Percentiles rank a stretch among this genome's conserved stretches.
These are phyloP conservation scores for Exaiptasia diaphana DNA, from an alignment of 64 coral and sea anemone genomes.

Conservation along the genomic window DNA sequence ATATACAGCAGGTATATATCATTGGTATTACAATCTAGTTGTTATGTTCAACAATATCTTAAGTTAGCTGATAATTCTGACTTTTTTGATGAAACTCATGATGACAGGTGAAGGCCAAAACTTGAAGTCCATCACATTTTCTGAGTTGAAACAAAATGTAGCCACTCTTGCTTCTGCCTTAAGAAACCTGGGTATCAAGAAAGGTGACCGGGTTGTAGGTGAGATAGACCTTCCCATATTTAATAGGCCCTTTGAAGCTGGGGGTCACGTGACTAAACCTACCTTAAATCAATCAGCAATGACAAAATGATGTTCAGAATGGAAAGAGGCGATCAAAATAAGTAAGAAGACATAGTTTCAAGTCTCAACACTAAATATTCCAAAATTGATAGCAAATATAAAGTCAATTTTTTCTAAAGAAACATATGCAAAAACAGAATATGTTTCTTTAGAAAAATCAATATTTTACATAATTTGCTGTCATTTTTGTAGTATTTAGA, in stretches of 20 bases:
- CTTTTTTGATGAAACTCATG: neutral
- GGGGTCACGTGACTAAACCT: too few relatives aligned
- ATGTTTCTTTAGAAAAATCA: too few relatives aligned
- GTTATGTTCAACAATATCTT: neutral
- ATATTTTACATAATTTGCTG: too few relatives aligned
- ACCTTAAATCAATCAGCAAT: too few relatives aligned
- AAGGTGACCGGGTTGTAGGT: slow-evolving; percentile 96
- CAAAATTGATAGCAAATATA: too few relatives aligned
- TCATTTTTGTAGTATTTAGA: too few relatives aligned
- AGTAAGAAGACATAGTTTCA: too few relatives aligned
- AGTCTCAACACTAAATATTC: too few relatives aligned
- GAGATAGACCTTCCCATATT: neutral
- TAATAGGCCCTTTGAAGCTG: too few relatives aligned
- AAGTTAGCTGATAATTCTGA: neutral
- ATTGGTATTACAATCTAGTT: neutral
- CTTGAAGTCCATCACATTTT: slow-evolving; percentile 65
- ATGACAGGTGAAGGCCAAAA: slow-evolving; percentile 80
- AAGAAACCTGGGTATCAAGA: slow-evolving; percentile 77
- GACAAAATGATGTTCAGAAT: neutral
- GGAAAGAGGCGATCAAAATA: too few relatives aligned
- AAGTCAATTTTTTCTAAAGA: too few relatives aligned
- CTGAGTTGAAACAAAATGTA: slow-evolving; percentile 65
- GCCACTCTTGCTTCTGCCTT: slow-evolving; percentile 75
- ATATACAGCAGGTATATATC: slow-evolving; percentile 76
- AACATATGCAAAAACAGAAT: too few relatives aligned